Evolutionary conservation across 2,888 invertebrate species (phyloP), one percentile per base, ranked within the genome.

Genomic region (Aplocera efformata): DNA sequence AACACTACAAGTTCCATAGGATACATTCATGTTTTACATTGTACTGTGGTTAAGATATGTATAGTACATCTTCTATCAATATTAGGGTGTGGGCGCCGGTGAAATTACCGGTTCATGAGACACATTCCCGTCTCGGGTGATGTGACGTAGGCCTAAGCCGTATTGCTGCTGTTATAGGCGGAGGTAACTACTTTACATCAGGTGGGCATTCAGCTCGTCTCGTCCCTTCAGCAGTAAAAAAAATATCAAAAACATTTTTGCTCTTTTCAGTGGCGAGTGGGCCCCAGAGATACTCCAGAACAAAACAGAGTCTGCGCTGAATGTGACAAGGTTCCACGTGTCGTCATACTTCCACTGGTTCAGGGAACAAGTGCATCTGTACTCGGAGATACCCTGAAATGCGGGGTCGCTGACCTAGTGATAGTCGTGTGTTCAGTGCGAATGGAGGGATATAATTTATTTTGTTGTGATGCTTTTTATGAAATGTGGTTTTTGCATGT

Each of bases 211-310:
- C n/a, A n/a, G n/a, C n/a, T n/a, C n/a, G n/a, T n/a, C n/a, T n/a
- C n/a, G n/a, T n/a, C n/a, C n/a, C n/a, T n/a, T 5, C 13, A 17
- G 3, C 13, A 17, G 5, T 17, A 5, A 17, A 5, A 17, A 2
- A 3, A 17, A 2, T 17, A 17, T 17, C 13, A 17, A 17, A 3
- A 10, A 25, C 3, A 10, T 40, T 26, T 30, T 32, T 32, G 36
- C 11, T 3, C n/a, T 42, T 90, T 90, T 32, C 88, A 94, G 95
- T 28, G 94, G 94, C 2, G 91, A 92, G 43, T 88, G 94, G 73
- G 94, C 94, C 35, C 94, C 94, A 5, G 94, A 94, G 75, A 93
- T 92, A 64, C 86, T 95, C 34, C 92, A 92, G 56, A 92, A 90
- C 76, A 93, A 92, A 46, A 91, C 92, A 0, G 76, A 89, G 44